Evolutionary conservation across 30 jellyfish, hydroid and myxozoan genomes (phyloP), one percentile per base, ranked within the genome.

Genomic region (Turritopsis rubra): DNA sequence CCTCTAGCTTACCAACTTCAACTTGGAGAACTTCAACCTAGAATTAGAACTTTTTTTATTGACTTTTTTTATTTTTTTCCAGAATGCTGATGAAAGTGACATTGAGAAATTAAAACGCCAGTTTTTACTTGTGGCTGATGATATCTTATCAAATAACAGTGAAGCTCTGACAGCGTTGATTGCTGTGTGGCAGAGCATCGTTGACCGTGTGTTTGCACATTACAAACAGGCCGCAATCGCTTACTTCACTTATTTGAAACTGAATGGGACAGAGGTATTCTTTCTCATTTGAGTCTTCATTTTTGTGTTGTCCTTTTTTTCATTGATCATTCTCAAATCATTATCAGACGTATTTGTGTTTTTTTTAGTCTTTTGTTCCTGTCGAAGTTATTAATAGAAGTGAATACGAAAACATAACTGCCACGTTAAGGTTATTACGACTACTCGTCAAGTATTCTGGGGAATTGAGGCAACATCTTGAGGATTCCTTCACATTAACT

Each of bases 401-500:
- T 75, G 99, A 94, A 53, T 83, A 94, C 70, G 99, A 95, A 20
- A 89, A 94, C 82, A 94, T 94, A 79, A 94, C 99, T 0, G 97
- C 99, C 21, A 94, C 99, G 7, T 77, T 94, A 80, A 78, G 99
- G 18, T 85, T 94, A 31, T 80, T 94, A 71, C 81, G 99, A 52
- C 83, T 94, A 65, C 90, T 94, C 31, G 99, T 94, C 25, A 94
- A 94, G 76, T 94, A 94, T 77, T 89, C 97, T 22, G 95, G 97
- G 1, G 99, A 94, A 73, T 72, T 94, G 86, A 88, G 89, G 78
- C 86, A 85, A 41, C 97, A 94, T 28, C 74, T 94, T 54, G 96
- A 94, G 74, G 77, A 79, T 0, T 90, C 89, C 80, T 73, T 94
- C n/a, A 75, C 74, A n/a, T 95, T 89, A 65, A 94, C 99, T 18